Conservation (phyloP, 2,113 vertebrate species). For the Psophia crepitans region DNA sequence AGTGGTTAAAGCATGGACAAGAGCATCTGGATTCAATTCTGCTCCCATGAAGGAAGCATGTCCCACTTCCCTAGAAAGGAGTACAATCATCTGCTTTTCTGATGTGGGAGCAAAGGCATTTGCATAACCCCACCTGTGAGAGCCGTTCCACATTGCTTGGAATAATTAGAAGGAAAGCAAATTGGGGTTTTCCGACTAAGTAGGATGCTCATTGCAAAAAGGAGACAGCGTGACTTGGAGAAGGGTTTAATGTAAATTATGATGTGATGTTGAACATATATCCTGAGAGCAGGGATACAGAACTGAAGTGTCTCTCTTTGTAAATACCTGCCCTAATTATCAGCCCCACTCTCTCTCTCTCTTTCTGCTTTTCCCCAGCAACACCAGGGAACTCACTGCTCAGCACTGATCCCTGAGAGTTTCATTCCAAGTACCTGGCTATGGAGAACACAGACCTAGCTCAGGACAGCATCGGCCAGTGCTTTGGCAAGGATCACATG, state of each 20-base stretch:
- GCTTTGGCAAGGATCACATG: background rate
- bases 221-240: background rate
- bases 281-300: background rate
- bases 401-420: accelerated
- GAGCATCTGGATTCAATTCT: slow-evolving; percentile 59
- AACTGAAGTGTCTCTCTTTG: background rate
- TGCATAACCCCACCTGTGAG: background rate
- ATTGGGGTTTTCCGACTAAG: background rate
- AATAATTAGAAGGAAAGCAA: background rate
- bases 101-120: background rate
- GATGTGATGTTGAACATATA: background rate
- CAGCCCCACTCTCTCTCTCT: background rate
- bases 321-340: background rate
- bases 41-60: background rate
- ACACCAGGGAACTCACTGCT: background rate
- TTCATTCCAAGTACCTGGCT: background rate
- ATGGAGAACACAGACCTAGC: background rate
- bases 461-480: background rate
- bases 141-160: background rate
- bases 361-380: background rate
- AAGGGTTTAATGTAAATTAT: background rate
- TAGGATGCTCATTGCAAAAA: background rate
- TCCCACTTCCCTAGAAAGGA: background rate
- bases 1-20: slow-evolving; percentile 13
- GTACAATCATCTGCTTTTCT: background rate